phyloP scores from a whole-genome alignment of 2,888 invertebrate genomes.

The Aphidoletes aphidimyza region DNA sequence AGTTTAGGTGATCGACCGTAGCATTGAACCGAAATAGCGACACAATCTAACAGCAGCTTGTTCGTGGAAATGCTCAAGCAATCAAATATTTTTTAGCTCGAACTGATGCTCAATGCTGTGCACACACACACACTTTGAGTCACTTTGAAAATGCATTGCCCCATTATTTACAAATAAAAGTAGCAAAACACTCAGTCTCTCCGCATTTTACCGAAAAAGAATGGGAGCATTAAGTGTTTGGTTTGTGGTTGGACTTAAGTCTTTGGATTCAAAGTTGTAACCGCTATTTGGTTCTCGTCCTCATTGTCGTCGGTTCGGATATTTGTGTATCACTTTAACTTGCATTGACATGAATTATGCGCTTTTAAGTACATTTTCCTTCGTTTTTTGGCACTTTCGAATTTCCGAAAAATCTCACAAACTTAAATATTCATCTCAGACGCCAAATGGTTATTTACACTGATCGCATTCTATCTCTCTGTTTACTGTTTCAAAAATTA shows the following conservation, averaged over 20 bases:
- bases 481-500: neutral
- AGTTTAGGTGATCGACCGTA: constrained; percentile 31
- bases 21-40: neutral
- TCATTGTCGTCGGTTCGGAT: constrained; percentile 19
- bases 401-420: neutral
- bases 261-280: neutral
- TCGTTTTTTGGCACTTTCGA: neutral
- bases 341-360: constrained; percentile 41
- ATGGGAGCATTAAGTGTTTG: constrained; percentile 39
- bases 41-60: neutral
- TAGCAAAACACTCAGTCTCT: constrained; percentile 30
- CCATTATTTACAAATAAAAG: constrained; percentile 51
- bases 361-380: constrained; percentile 27
- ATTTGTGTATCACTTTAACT: constrained; percentile 40
- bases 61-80: neutral
- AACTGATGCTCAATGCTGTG: no score
- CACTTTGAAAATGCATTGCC: constrained; percentile 27
- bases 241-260: constrained; percentile 5
- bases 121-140: no score
- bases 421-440: constrained; percentile 45
- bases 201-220: neutral
- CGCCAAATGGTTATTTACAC: constrained; percentile 42
- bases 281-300: neutral
- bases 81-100: neutral
- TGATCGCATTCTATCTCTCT: neutral